Conservation (phyloP, 1,140 invertebrate species). For the Leucophenga varia region DNA sequence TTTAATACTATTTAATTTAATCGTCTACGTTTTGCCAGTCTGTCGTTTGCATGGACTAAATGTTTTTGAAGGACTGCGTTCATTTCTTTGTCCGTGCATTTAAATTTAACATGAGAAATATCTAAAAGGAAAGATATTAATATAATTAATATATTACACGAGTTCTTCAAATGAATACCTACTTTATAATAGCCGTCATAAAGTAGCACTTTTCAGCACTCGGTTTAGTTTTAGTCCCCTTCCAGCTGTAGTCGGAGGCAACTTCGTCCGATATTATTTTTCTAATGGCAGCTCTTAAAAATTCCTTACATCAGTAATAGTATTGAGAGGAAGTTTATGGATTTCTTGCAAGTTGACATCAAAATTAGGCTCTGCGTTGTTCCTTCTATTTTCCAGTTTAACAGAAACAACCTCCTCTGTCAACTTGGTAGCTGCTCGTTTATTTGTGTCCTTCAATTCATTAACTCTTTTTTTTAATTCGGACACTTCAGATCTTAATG, state of each 20-base stretch:
- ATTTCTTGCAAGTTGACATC: too few relatives aligned
- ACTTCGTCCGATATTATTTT: constrained; percentile 5
- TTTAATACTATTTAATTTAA: too few relatives aligned
- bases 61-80: too few relatives aligned
- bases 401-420: constrained; percentile 6
- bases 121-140: too few relatives aligned
- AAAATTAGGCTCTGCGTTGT: constrained; percentile 1
- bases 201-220: constrained; percentile 7
- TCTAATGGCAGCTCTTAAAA: constrained; percentile 2
- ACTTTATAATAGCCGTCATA: constrained; percentile 3
- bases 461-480: constrained; percentile 1
- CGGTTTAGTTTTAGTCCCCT: background rate
- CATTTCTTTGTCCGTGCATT: too few relatives aligned
- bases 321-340: too few relatives aligned
- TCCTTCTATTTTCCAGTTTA: constrained; percentile 7
- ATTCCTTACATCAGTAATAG: too few relatives aligned
- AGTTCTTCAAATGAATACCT: too few relatives aligned
- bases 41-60: too few relatives aligned
- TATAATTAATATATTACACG: too few relatives aligned
- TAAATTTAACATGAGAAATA: too few relatives aligned
- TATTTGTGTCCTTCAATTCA: constrained; percentile 1
- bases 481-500: constrained; percentile 1
- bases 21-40: too few relatives aligned
- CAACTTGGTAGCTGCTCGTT: background rate
- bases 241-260: constrained; percentile 3